Evolutionary conservation across 2,797 vertebrate species (phyloP).

Genomic region (Poeciliopsis paucimaculata): DNA sequence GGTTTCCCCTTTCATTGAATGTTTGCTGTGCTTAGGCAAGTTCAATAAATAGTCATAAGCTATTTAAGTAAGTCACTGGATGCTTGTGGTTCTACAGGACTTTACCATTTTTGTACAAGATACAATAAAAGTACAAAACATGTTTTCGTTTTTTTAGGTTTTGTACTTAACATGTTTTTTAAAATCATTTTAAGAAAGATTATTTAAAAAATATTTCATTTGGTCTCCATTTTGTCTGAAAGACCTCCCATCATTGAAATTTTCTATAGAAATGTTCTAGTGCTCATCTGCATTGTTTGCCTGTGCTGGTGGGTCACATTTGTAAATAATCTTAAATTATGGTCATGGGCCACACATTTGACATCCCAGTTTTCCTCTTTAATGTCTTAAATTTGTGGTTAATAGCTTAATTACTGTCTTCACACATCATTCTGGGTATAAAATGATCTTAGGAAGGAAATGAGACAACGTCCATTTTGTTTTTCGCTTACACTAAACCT

Average conservation of each 20-base stretch:
- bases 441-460: no score
- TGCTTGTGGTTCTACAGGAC: not conserved
- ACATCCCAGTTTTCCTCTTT: not conserved
- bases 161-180: not conserved
- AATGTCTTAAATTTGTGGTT: not conserved
- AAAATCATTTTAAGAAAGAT: not conserved
- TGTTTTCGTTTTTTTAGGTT: not conserved
- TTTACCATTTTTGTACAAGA: not conserved
- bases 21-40: not conserved
- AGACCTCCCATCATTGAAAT: not conserved
- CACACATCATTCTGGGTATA: not conserved
- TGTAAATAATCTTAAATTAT: not conserved
- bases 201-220: not conserved
- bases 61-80: not conserved
- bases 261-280: not conserved
- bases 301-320: not conserved
- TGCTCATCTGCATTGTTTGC: not conserved
- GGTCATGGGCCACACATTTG: not conserved
- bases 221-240: not conserved
- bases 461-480: not conserved
- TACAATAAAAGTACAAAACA: not conserved
- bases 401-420: not conserved
- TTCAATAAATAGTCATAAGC: not conserved
- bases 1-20: not conserved
- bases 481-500: not conserved